These are phyloP conservation scores for Nebria brevicollis DNA, from an alignment of 2,888 invertebrate species.

Conservation along the genomic window DNA sequence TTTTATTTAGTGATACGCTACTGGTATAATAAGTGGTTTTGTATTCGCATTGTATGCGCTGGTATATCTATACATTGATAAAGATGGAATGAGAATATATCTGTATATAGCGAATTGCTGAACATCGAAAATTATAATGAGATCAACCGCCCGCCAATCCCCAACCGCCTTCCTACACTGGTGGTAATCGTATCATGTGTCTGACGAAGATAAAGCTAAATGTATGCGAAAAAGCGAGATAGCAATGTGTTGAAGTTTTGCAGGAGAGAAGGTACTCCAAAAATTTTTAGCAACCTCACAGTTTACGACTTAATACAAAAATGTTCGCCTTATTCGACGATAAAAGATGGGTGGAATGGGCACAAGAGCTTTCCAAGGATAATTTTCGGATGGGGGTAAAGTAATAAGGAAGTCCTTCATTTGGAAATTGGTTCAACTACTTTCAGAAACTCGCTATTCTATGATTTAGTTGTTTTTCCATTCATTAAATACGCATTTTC, in stretches of 20 bases:
- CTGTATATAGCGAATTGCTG: slow-evolving; percentile 28
- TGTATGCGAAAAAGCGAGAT: neutral
- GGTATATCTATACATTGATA: neutral
- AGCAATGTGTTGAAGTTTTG: neutral
- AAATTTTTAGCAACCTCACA: slow-evolving; percentile 27
- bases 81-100: slow-evolving; percentile 15
- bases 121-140: slow-evolving; percentile 42
- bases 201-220: neutral
- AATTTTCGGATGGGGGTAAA: too few relatives aligned
- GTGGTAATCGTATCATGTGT: neutral
- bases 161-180: too few relatives aligned
- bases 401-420: too few relatives aligned
- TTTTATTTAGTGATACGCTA: neutral
- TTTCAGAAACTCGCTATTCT: too few relatives aligned
- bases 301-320: slow-evolving; percentile 37
- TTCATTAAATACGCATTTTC: too few relatives aligned
- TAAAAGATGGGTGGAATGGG: slow-evolving; percentile 22
- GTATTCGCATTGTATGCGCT: neutral
- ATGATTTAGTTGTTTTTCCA: too few relatives aligned
- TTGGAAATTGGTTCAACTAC: too few relatives aligned
- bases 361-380: neutral
- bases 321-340: slow-evolving; percentile 26
- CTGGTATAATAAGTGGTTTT: neutral
- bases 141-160: slow-evolving; percentile 11
- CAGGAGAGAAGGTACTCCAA: neutral